Evolutionary conservation across 2,113 vertebrate genomes (phyloP).

Genomic region (Toxostoma redivivum): DNA sequence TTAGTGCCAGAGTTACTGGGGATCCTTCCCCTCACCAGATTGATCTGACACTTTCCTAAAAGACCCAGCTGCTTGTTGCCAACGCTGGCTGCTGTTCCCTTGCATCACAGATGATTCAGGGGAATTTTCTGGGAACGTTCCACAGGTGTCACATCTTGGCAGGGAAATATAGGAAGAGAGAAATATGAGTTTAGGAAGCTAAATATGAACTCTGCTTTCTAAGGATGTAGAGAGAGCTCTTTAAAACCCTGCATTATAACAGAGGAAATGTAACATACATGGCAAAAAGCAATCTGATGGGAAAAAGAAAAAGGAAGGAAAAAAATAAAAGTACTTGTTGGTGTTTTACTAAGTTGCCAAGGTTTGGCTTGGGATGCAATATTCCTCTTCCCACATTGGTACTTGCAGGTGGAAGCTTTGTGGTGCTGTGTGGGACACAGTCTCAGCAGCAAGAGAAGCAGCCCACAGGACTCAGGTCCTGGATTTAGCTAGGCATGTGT

Average conservation of each 20-base stretch:
- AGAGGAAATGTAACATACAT: neutral
- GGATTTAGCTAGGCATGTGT: accelerated
- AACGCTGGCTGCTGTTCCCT: neutral
- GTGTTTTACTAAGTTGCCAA: neutral
- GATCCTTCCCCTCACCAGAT: neutral
- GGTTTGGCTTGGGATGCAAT: neutral
- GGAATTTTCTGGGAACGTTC: constrained; percentile 33
- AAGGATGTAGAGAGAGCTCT: neutral
- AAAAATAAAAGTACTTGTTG: neutral
- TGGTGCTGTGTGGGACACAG: neutral
- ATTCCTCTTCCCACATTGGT: neutral
- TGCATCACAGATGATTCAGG: constrained; percentile 30
- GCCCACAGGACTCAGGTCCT: neutral
- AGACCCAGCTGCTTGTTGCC: neutral
- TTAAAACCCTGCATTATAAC: neutral
- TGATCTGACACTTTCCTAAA: neutral
- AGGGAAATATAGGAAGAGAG: neutral
- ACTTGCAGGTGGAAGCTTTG: accelerated
- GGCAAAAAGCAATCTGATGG: neutral
- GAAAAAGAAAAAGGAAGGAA: neutral
- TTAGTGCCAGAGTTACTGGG: neutral
- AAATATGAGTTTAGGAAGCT: neutral
- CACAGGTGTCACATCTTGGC: constrained; percentile 50
- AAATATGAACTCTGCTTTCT: constrained; percentile 38
- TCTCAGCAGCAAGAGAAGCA: neutral